Conservation (phyloP, 1,140 invertebrate genomes). For the Halictus rubicundus region DNA sequence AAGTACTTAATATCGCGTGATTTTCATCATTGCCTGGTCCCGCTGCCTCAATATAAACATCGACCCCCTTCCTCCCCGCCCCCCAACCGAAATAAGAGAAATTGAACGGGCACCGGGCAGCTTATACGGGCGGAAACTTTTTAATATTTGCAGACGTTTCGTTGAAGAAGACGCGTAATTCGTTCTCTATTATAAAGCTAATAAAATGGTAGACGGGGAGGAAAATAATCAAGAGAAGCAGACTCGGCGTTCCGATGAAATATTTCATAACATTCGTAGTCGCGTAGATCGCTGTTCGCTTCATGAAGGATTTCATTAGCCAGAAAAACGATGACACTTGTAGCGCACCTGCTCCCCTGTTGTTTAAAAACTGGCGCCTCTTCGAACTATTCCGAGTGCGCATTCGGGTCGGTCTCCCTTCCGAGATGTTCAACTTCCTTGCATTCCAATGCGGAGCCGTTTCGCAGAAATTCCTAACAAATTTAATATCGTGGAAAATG, state of each 20-base stretch:
- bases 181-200: background rate
- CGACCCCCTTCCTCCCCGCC: too few species aligned
- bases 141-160: background rate
- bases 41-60: background rate
- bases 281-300: too few species aligned
- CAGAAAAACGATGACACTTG: too few species aligned
- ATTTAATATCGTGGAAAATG: background rate
- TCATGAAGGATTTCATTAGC: too few species aligned
- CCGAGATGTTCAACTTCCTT: too few species aligned
- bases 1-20: conserved; percentile 28
- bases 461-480: background rate
- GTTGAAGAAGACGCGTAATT: too few species aligned
- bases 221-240: too few species aligned
- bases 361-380: background rate
- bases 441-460: background rate
- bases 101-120: background rate
- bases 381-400: background rate
- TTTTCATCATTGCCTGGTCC: conserved; percentile 4
- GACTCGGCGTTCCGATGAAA: too few species aligned
- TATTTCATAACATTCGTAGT: too few species aligned
- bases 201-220: background rate
- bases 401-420: background rate
- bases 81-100: too few species aligned
- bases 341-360: background rate
- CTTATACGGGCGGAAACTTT: background rate